Base-by-base conservation (phyloP, 2,888 invertebrate species). In the Acheta domesticus region DNA sequence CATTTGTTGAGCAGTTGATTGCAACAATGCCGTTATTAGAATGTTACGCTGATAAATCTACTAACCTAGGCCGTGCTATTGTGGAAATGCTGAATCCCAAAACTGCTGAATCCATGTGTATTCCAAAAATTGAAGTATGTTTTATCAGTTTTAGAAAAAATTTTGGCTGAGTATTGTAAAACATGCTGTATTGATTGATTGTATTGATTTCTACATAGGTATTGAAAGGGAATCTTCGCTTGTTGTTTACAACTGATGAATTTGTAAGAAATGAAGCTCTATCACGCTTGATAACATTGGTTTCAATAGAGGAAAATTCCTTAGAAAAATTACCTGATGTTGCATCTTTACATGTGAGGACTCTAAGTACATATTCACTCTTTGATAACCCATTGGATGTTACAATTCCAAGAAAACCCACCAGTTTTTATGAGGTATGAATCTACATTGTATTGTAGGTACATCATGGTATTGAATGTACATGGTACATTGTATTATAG, bases 51-150 rank as follows among this genome's bases (percentile, higher is more conserved):
- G 88, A 83, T 86, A 90, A 86, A 87, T 88, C 83, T 85, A 89
- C 85, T 16, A 75, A 86, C 80, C 82, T 89, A 85, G 93, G 92
- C 0, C 89, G 91, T 85, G 89, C 91, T 2, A 87, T 93, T 77
- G 88, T 91, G 81, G 90, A 90, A 84, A 90, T 92, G 36, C 85
- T 92, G 20, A 92, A 93, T 85, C 89, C 89, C 0, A 92, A 93
- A 82, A 88, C 91, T 84, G 91, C 91, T 1, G 87, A 88, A 76
- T 88, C 89, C 81, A 89, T 92, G 87, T 88, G 89, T 62, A 87
- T 93, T 77, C 89, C 91, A 0, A 85, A 85, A 3, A 84, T 89
- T 8, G 91, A 91, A 83, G 88, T 90, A 84, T 84, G 77, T 77
- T 62, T 36, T 1, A 36, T 36, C 4, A 36, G 36, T 36, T 36